Evolutionary conservation across 1,140 invertebrate genomes (phyloP).

Genomic region (Pissodes strobi): DNA sequence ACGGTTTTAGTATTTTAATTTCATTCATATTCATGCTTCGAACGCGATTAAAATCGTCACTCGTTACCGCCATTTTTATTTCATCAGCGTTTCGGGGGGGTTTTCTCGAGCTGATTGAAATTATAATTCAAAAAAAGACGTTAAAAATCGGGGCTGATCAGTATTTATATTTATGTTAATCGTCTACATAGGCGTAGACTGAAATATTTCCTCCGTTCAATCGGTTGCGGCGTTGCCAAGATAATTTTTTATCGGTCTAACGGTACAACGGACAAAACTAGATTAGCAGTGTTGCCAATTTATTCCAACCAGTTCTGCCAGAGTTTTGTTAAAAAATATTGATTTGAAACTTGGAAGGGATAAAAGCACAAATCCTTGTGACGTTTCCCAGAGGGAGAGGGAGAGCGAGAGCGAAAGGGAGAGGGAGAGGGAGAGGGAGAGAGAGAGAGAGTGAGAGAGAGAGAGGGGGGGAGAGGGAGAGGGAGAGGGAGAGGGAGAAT

Average conservation of each 20-base stretch:
- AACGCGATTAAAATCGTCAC: slow-evolving; percentile 14
- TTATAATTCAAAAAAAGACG: slow-evolving; percentile 2
- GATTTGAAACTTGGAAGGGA: too few relatives aligned
- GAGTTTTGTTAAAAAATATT: too few relatives aligned
- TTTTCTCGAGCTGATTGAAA: too few relatives aligned
- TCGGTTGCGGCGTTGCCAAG: too few relatives aligned
- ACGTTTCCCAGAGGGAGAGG: background rate
- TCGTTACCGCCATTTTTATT: slow-evolving; percentile 11
- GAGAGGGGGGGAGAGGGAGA: background rate
- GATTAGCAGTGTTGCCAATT: too few relatives aligned
- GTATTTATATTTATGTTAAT: slow-evolving; percentile 23
- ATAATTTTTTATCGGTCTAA: too few relatives aligned
- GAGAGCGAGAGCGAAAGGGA: background rate
- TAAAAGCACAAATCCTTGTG: too few relatives aligned
- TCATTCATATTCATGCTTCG: slow-evolving; percentile 25
- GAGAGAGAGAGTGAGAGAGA: background rate
- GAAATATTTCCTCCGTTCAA: too few relatives aligned
- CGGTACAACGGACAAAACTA: too few relatives aligned
- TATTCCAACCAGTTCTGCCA: too few relatives aligned
- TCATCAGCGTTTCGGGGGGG: background rate
- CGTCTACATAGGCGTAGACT: too few relatives aligned
- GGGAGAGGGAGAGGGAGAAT: background rate
- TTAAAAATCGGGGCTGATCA: slow-evolving; percentile 1
- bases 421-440: background rate
- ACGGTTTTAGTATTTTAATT: slow-evolving; percentile 17